Evolutionary conservation across 1,140 invertebrate genomes (phyloP), one percentile per base, ranked within the genome.

Genomic region (Pseudomyrmex sp.): DNA sequence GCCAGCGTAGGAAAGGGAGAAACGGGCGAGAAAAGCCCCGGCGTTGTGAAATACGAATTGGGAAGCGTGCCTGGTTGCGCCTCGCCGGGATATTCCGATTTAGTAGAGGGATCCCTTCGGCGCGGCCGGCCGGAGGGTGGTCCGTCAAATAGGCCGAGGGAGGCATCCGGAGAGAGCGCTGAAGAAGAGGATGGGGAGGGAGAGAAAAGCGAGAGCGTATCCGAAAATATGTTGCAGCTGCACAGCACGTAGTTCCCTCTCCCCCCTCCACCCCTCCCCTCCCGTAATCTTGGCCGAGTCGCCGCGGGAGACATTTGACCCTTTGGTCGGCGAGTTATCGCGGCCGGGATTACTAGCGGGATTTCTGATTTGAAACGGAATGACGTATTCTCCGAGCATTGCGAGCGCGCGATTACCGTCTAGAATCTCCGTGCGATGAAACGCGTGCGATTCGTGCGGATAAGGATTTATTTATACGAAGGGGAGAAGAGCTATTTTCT

Each of bases 31-130:
- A 75, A 85, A 86, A 86, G 82, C 85, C 58, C 35, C 44, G 73
- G 63, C 23, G 56, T 12, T 35, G 54, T 63, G 86, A 87, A 87
- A 87, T 87, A 85, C 87, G 86, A 88, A 88, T 88, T 86, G 84
- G 63, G 83, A 83, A 89, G 86, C 88, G 86, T 89, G 88, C 88
- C 77, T 66, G 54, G 79, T 69, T 80, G 79, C 77, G 74, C 48
- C 82, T 80, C 74, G 66, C 18, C 59, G 84, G 87, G 83, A 89
- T 89, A 88, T 88, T 68, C 75, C 86, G 86, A 83, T 88, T 86
- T 89, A 88, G 77, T 46, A 50, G 82, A 46, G 56, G 52, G 65
- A 63, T 56, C 56, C 65, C 75, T 63, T 66, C 59, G 76, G 79
- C 35, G 63, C 50, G 54, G 7, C 0, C 35, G 50, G 12, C 26